Percentiles rank a stretch among this genome's conserved stretches.
Evolutionary conservation across 2,888 invertebrate species (phyloP).

Genomic region (Actias luna): DNA sequence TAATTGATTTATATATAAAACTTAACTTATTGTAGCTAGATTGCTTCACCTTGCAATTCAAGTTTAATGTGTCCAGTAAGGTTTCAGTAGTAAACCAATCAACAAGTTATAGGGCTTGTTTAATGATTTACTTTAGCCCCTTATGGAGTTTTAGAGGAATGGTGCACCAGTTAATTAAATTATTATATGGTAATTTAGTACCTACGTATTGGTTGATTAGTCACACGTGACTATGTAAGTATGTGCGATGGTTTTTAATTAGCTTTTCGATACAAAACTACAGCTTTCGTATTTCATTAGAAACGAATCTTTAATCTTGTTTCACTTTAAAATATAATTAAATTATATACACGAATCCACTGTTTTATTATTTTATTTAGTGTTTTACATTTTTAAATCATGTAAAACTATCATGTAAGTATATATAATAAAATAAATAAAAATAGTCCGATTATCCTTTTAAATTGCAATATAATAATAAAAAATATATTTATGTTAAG

Average conservation of each 20-base stretch:
- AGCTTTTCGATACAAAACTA: background rate
- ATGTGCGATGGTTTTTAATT: background rate
- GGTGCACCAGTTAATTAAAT: background rate
- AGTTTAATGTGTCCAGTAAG: background rate
- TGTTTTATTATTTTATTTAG: no score
- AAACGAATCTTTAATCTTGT: no score
- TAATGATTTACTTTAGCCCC: background rate
- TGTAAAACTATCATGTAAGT: no score
- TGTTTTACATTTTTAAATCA: no score
- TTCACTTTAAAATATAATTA: no score
- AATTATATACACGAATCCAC: no score
- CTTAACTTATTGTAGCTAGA: background rate
- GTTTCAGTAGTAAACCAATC: background rate
- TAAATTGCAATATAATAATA: no score
- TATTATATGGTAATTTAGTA: background rate
- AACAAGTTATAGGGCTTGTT: background rate
- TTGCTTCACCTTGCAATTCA: background rate
- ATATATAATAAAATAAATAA: no score
- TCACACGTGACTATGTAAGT: background rate
- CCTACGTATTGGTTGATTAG: background rate
- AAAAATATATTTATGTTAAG: no score
- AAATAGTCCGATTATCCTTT: no score
- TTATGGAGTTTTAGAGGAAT: background rate
- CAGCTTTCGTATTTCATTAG: background rate
- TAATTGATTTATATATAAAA: background rate